Conservation (phyloP, 1,140 invertebrate species). For the Nebria ingens region DNA sequence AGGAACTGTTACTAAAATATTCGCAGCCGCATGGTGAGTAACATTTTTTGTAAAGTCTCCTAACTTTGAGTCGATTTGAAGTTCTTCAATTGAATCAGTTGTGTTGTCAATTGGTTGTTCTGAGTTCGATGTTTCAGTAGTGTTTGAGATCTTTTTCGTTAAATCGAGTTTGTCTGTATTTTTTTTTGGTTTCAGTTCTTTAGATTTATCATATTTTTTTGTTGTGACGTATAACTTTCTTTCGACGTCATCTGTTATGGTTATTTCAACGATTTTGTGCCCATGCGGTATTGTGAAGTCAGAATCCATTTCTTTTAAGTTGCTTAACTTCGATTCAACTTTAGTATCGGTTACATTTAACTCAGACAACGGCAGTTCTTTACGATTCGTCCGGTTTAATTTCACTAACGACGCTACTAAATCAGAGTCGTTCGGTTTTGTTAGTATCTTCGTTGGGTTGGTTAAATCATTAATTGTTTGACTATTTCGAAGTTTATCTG, state of each 20-base stretch:
- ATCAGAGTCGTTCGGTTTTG: constrained; percentile 18
- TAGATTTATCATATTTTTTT: constrained; percentile 5
- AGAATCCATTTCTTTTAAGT: background rate
- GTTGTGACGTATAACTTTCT: constrained; percentile 9
- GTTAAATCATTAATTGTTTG: constrained; percentile 12
- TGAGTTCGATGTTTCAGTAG: background rate
- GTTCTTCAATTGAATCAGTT: background rate
- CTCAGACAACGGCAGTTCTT: constrained; percentile 24
- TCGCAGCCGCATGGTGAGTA: no score
- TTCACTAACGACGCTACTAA: constrained; percentile 21
- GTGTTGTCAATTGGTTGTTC: background rate
- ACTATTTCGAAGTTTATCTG: background rate
- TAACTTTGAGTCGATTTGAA: constrained; percentile 1
- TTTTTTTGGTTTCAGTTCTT: background rate
- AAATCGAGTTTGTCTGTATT: background rate
- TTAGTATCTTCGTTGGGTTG: constrained; percentile 14
- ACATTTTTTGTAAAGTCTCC: background rate
- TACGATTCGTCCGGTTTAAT: constrained; percentile 29
- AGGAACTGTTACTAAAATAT: background rate
- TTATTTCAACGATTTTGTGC: constrained; percentile 13
- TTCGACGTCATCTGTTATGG: background rate
- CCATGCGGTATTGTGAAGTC: constrained; percentile 5
- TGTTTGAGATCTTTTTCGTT: background rate
- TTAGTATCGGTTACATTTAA: background rate
- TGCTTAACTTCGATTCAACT: background rate